Conservation (phyloP, 2,797 vertebrate genomes). For the Syndactyla subalaris region DNA sequence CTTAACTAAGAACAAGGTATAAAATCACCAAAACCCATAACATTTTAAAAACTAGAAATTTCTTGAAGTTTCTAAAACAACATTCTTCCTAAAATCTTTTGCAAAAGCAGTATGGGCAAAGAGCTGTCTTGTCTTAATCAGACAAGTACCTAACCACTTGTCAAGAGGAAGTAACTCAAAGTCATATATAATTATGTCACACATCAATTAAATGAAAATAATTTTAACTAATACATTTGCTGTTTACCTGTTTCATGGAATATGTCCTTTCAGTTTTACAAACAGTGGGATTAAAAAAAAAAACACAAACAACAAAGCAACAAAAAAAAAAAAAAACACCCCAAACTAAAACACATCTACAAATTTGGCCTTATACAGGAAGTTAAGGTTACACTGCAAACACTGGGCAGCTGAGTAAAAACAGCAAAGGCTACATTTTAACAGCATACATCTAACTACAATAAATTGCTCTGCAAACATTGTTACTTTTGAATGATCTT, state of each 20-base stretch:
- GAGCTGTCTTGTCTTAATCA: not conserved
- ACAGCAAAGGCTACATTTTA: not conserved
- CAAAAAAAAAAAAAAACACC: not conserved
- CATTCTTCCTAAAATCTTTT: not conserved
- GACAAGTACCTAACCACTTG: not conserved
- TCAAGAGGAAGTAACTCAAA: not conserved
- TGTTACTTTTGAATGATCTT: not conserved
- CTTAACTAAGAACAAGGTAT: conserved; percentile 61
- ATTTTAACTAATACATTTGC: not conserved
- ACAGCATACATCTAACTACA: not conserved
- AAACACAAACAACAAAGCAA: not conserved
- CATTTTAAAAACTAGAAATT: not conserved
- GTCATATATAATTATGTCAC: not conserved
- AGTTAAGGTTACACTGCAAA: not conserved
- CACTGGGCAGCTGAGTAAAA: not conserved
- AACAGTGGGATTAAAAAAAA: not conserved
- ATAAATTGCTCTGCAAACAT: not conserved
- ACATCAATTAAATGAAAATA: not conserved
- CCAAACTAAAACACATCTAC: not conserved
- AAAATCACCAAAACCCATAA: conserved; percentile 34
- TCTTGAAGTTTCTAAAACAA: not conserved
- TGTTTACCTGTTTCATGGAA: not conserved
- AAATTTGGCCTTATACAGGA: not conserved
- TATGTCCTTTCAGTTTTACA: not conserved
- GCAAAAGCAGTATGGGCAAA: not conserved